phyloP scores from a whole-genome alignment of 2,113 vertebrate genomes.

The Steatornis caripensis region DNA sequence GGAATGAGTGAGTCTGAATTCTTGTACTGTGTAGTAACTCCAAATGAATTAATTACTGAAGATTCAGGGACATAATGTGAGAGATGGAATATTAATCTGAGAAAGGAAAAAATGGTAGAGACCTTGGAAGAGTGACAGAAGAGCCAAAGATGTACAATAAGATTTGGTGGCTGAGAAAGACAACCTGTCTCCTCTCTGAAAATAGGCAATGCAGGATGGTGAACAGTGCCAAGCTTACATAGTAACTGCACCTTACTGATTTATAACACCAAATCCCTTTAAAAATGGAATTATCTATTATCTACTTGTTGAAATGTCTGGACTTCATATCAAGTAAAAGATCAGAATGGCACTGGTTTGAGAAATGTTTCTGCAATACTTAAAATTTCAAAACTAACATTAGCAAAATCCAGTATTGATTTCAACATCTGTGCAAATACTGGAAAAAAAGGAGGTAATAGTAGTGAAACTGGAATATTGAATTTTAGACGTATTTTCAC shows the following conservation, averaged over 20 bases:
- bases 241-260: not conserved
- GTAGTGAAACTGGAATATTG: not conserved
- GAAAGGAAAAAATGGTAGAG: not conserved
- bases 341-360: not conserved
- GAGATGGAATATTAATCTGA: not conserved
- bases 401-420: not conserved
- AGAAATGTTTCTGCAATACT: not conserved
- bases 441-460: not conserved
- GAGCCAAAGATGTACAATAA: not conserved
- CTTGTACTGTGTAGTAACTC: not conserved
- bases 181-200: not conserved
- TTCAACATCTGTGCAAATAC: not conserved
- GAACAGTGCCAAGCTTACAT: not conserved
- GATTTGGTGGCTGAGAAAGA: not conserved
- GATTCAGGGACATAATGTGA: not conserved
- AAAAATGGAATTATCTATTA: not conserved
- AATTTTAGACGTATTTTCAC: not conserved
- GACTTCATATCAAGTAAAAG: not conserved
- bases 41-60: not conserved
- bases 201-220: rapidly evolving
- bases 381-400: not conserved
- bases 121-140: not conserved
- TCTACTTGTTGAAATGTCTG: not conserved
- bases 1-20: not conserved
- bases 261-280: not conserved